Evolutionary conservation across 2,113 vertebrate genomes (phyloP), one percentile per base, ranked within the genome.

Genomic region (Eolophus roseicapilla): DNA sequence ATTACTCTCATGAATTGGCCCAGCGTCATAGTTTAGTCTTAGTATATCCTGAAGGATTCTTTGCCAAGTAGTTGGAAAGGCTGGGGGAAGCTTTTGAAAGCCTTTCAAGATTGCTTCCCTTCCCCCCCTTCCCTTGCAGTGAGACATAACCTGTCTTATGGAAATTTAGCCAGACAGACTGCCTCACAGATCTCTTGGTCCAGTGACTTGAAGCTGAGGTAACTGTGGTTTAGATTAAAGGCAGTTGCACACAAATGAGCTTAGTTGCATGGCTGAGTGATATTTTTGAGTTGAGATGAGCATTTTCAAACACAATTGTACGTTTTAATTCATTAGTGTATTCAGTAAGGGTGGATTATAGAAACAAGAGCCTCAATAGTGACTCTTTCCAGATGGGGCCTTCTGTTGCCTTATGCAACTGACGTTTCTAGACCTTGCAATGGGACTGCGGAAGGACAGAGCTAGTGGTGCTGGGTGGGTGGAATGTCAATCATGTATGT

Each of bases 91-190:
- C 37, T 83, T 43, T 93, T 86, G 76, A 96, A 95, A 95, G 47
- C 41, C 78, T 97, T 97, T 97, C 62, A 95, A 77, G 71, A 93
- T 53, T 92, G 55, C n/a, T 97, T 97, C 86, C 63, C 49, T 83
- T 80, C 13, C 37, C 29, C 29, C 3, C 1, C 1, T 35, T 67
- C 44, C 50, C 46, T 49, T 82, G 35, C 44, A 77, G 28, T 67
- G 71, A 93, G 76, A 92, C 64, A 33, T 28, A 88, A 92, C 71
- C 79, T 80, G 49, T 88, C 49, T 80, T 31, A 21, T 76, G 91
- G 96, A 97, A 46, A 70, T 67, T 62, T 60, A 95, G 89, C 86
- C 94, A 94, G 75, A 64, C 74, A 29, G 53, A 29, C 24, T 53
- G 7, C 28, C 79, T 92, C 83, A 35, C 31, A 79, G 74, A 76